These are phyloP conservation scores for Tapirus indicus DNA, from an alignment of 2,797 vertebrate species.

Conservation along the genomic window DNA sequence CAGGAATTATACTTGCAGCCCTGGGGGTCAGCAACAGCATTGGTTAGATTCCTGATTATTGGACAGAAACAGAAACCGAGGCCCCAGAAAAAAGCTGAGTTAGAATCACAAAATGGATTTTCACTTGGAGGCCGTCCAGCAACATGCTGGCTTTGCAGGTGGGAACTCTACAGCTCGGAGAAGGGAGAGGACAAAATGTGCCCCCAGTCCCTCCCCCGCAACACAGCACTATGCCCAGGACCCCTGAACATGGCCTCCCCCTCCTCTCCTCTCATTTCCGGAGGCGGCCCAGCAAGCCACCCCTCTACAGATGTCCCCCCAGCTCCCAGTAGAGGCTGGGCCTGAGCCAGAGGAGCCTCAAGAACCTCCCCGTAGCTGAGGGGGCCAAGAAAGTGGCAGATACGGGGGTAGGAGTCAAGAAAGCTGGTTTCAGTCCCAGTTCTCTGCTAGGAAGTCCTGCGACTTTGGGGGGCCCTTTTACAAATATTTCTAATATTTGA, in stretches of 20 bases:
- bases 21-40: neutral
- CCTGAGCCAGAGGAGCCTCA: neutral
- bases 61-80: slow-evolving; percentile 2
- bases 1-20: neutral
- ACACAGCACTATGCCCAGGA: neutral
- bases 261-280: neutral
- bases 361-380: neutral
- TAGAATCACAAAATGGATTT: neutral
- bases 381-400: neutral
- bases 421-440: neutral
- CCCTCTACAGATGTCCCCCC: neutral
- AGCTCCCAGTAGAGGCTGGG: neutral
- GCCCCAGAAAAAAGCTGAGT: neutral
- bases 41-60: neutral
- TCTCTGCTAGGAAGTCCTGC: neutral
- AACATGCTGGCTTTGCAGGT: neutral
- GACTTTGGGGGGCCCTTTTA: neutral
- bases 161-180: neutral
- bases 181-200: neutral
- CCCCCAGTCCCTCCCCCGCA: too few relatives aligned
- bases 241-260: neutral
- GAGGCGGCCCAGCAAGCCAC: neutral
- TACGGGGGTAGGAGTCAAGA: neutral
- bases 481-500: neutral
- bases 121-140: neutral